Evolutionary conservation across 2,888 invertebrate genomes (phyloP), one percentile per base, ranked within the genome.

Genomic region (Melanotus villosus): DNA sequence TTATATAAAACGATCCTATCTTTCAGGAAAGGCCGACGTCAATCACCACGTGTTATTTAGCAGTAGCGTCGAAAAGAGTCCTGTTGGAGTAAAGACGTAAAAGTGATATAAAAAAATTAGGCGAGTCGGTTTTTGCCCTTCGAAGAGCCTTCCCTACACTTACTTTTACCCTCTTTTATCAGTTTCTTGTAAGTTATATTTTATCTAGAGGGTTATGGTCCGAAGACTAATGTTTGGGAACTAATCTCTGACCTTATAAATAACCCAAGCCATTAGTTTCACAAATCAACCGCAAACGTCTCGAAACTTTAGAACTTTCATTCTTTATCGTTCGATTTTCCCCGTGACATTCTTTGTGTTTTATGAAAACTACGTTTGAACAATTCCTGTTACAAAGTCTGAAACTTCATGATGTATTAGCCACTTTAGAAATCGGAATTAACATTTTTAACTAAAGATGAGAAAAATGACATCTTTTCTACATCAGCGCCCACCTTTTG

Each of bases 171-270:
- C n/a, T 32, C 50, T 38, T 57, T 50, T 63, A 68, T 68, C 68
- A 63, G 68, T 65, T 68, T 38, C 60, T 63, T 66, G 71, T 74
- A 74, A 74, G 65, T 74, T 71, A 73, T 74, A 71, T 71, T 74
- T 74, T 73, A 73, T 74, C 73, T 60, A 26, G 47, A 58, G 52
- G 47, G 64, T 68, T 68, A 63, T 63, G 54, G 56, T 50, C 63
- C 57, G 47, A 68, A 68, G 73, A 72, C 62, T 71, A 73, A 74
- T 74, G 73, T 71, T 69, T 72, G 71, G 68, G 70, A 74, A 74
- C 72, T 72, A 74, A 74, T 74, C 74, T 74, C 72, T 62, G 74
- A 71, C 71, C 73, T 69, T 74, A 74, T 74, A 74, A 74, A 74
- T 74, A 73, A 71, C 72, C 67, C 54, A 45, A 58, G 70, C 72